A percentile compares a stretch with the other conserved stretches of the same genome.
These are phyloP conservation scores for Ginglymostoma cirratum DNA, from an alignment of 2,113 vertebrate genomes.

Conservation along the genomic window DNA sequence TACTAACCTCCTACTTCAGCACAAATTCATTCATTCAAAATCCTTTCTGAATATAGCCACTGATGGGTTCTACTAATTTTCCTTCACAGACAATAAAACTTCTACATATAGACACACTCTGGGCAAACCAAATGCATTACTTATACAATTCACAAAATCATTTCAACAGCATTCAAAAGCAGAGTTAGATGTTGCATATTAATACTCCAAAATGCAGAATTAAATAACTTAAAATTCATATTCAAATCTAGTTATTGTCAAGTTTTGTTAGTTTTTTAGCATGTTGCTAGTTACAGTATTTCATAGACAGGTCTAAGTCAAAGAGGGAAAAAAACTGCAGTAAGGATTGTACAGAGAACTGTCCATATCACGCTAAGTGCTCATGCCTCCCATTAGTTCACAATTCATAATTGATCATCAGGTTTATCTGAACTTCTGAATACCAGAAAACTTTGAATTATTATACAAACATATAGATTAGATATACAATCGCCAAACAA, in stretches of 20 bases:
- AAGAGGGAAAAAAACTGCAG: background rate
- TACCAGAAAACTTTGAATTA: background rate
- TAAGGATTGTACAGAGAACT: background rate
- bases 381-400: background rate
- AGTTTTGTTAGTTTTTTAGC: background rate
- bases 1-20: background rate
- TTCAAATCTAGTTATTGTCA: background rate
- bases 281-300: background rate
- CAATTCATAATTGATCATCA: background rate
- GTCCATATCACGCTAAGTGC: background rate
- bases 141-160: background rate
- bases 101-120: background rate
- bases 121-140: background rate
- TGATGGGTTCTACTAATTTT: background rate
- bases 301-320: background rate
- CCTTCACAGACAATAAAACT: background rate
- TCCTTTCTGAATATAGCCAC: background rate
- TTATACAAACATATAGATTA: background rate
- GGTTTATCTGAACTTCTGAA: background rate
- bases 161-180: background rate
- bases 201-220: background rate
- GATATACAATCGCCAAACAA: background rate
- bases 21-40: background rate
- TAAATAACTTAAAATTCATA: background rate
- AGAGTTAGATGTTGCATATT: background rate